phyloP scores from a whole-genome alignment of 64 coral and sea anemone species.

The Catalaphyllia jardinei region DNA sequence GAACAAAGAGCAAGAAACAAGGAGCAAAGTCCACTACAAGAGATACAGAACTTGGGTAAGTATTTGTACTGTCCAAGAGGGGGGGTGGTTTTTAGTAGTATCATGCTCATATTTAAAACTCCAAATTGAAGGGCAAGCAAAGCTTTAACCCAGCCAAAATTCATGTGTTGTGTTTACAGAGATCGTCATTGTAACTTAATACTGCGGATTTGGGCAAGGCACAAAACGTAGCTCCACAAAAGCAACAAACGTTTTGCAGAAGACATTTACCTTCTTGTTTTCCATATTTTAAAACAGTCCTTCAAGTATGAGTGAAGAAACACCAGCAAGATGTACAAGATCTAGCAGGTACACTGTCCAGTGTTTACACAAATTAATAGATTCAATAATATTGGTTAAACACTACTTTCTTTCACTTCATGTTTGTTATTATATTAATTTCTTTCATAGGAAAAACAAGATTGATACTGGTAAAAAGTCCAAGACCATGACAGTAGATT shows the following conservation, averaged over 20 bases:
- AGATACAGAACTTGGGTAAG: background rate
- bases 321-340: constrained; percentile 5
- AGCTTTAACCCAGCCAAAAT: too few species aligned
- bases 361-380: background rate
- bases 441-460: constrained; percentile 27
- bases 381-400: background rate
- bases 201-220: too few species aligned
- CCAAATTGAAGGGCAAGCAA: too few species aligned
- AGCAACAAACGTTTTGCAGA: too few species aligned
- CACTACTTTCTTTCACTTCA: background rate
- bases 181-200: too few species aligned
- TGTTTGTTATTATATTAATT: background rate
- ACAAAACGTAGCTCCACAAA: too few species aligned
- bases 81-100: too few species aligned
- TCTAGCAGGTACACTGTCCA: constrained; percentile 12
- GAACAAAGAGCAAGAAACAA: constrained; percentile 18
- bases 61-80: too few species aligned
- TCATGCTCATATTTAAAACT: too few species aligned
- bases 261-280: background rate
- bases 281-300: background rate
- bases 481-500: background rate
- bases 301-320: background rate
- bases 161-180: background rate
- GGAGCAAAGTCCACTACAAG: background rate
- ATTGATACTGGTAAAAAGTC: constrained; percentile 5